Evolutionary conservation across 2,888 invertebrate species (phyloP).

Genomic region (Glaucopsyche alexis): DNA sequence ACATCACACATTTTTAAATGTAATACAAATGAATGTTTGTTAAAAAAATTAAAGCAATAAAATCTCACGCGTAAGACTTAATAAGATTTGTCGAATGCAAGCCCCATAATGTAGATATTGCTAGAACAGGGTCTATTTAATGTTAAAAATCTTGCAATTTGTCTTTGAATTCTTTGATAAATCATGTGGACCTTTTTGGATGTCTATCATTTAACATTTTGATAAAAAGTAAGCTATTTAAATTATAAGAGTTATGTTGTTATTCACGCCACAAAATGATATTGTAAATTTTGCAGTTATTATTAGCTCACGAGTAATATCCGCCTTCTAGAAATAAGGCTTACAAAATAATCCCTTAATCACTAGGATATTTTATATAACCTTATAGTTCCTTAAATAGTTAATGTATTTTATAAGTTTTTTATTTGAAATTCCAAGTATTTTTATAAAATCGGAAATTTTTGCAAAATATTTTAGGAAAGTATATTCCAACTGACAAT

Average conservation of each 20-base stretch:
- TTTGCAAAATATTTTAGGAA: constrained; percentile 28
- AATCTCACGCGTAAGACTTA: constrained; percentile 11
- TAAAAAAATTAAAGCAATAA: not conserved
- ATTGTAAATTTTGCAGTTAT: constrained; percentile 29
- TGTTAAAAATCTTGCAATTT: constrained; percentile 17
- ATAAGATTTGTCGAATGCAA: constrained; percentile 43
- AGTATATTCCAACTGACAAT: constrained; percentile 7
- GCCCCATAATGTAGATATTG: constrained; percentile 40
- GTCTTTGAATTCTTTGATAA: constrained; percentile 20
- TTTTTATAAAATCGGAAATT: constrained; percentile 27
- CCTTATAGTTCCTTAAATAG: constrained; percentile 29
- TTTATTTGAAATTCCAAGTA: constrained; percentile 24
- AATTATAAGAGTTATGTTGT: not conserved
- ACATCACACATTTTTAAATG: not conserved
- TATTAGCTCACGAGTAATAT: constrained; percentile 65
- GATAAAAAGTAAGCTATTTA: constrained; percentile 19
- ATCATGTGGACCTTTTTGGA: constrained; percentile 21
- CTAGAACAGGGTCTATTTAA: constrained; percentile 44
- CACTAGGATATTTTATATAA: constrained; percentile 28
- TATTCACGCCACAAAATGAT: constrained; percentile 26
- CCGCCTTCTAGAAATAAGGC: constrained; percentile 58
- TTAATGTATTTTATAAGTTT: constrained; percentile 29
- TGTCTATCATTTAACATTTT: constrained; percentile 23
- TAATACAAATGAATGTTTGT: not conserved
- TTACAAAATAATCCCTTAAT: constrained; percentile 26